Conservation (phyloP, 1,140 invertebrate genomes). For the Maconellicoccus hirsutus region DNA sequence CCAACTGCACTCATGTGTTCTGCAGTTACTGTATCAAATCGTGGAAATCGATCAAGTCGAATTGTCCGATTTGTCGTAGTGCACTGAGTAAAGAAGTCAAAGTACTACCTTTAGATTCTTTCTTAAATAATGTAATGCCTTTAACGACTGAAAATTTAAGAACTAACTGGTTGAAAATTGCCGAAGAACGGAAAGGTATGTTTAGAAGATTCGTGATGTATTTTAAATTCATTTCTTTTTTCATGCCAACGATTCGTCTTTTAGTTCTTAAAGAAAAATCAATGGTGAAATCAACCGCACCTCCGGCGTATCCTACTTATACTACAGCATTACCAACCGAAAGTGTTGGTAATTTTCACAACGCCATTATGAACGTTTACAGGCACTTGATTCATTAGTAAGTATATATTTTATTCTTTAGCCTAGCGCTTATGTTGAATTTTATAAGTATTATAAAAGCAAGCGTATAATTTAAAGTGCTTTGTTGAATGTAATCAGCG, state of each 20-base stretch:
- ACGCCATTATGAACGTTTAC: not conserved
- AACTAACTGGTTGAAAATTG: not conserved
- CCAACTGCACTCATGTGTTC: not conserved
- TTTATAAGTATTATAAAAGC: not conserved
- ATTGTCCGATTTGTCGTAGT: not conserved
- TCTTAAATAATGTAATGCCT: not conserved
- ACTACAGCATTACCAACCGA: not conserved
- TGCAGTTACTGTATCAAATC: not conserved
- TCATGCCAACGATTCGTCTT: too few species aligned
- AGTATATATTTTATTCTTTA: too few species aligned
- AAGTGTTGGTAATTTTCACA: not conserved
- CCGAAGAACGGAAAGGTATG: not conserved
- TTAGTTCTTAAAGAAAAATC: too few species aligned
- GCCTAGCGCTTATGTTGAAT: too few species aligned
- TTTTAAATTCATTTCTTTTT: too few species aligned
- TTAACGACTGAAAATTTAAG: not conserved
- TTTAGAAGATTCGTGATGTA: not conserved
- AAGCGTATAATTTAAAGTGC: not conserved
- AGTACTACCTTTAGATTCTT: not conserved
- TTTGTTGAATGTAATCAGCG: too few species aligned
- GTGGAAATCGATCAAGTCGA: slow-evolving; percentile 10
- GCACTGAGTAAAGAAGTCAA: not conserved
- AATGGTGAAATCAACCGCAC: not conserved
- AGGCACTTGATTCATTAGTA: not conserved
- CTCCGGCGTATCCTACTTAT: not conserved